phyloP scores from a whole-genome alignment of 2,888 invertebrate genomes.

The Volucella bombylans region DNA sequence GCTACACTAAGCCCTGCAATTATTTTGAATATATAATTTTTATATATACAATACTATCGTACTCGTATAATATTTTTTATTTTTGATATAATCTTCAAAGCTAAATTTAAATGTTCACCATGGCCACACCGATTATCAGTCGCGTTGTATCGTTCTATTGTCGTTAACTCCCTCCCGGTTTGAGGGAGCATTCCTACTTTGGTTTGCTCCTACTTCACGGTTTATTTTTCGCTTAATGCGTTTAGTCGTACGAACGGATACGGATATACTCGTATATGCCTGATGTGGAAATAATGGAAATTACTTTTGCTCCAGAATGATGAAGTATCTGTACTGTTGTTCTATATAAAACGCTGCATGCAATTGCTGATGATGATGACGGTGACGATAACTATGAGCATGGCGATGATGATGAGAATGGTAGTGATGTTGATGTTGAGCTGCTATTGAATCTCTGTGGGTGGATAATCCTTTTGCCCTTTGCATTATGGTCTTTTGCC shows the following conservation, averaged over 20 bases:
- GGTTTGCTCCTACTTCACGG: constrained; percentile 24
- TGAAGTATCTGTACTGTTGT: constrained; percentile 17
- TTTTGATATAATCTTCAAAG: too few species aligned
- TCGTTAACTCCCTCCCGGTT: background rate
- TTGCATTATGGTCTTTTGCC: constrained; percentile 22
- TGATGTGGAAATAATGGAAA: constrained; percentile 55
- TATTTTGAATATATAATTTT: too few species aligned
- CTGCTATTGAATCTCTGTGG: constrained; percentile 28
- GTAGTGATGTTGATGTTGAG: constrained; percentile 24
- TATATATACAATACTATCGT: too few species aligned
- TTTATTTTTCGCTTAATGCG: constrained; percentile 55
- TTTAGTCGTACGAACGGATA: constrained; percentile 12
- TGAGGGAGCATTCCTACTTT: constrained; percentile 6
- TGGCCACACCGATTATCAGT: too few species aligned
- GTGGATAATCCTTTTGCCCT: constrained; percentile 13
- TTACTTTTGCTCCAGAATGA: constrained; percentile 51
- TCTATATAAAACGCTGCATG: constrained; percentile 7
- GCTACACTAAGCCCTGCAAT: too few species aligned
- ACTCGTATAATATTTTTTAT: too few species aligned
- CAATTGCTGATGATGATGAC: constrained; percentile 12
- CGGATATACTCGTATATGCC: background rate
- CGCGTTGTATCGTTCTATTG: too few species aligned
- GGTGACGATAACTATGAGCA: background rate
- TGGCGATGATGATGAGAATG: constrained; percentile 3
- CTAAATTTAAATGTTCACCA: too few species aligned